These are phyloP conservation scores for Bettongia penicillata DNA, from an alignment of 2,113 vertebrate species.

Conservation along the genomic window DNA sequence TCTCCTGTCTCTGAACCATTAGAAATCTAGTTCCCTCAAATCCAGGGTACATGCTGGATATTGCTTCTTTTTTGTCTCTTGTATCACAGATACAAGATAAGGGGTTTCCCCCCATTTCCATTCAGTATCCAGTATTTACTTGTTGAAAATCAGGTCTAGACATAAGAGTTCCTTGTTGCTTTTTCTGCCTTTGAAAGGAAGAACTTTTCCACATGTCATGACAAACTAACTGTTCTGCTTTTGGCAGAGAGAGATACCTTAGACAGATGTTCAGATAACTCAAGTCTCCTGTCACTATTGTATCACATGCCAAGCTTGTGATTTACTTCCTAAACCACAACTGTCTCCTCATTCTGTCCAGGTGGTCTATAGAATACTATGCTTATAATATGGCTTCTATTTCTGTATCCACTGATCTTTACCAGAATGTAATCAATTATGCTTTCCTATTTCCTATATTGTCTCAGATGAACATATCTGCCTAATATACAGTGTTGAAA, in stretches of 20 bases:
- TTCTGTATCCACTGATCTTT: background rate
- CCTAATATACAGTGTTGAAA: background rate
- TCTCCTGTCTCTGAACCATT: background rate
- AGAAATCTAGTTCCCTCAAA: background rate
- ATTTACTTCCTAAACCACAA: background rate
- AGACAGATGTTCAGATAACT: background rate
- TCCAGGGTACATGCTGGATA: background rate
- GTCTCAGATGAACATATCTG: background rate
- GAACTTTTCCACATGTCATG: background rate
- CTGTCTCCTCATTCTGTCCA: background rate
- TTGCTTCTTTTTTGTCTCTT: background rate
- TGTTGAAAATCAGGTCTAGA: background rate
- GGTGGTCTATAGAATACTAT: background rate
- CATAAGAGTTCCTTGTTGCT: background rate
- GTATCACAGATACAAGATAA: background rate
- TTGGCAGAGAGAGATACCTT: background rate
- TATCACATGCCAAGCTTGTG: background rate
- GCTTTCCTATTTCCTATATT: background rate
- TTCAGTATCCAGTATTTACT: background rate
- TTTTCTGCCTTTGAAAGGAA: background rate
- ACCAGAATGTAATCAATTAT: background rate
- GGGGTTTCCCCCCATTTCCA: background rate
- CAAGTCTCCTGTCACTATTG: background rate
- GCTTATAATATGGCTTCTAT: background rate
- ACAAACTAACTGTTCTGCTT: background rate